Evolutionary conservation across 37 sponge, comb jelly and placozoan genomes (phyloP).

Genomic region (Hexactinellida sp.): DNA sequence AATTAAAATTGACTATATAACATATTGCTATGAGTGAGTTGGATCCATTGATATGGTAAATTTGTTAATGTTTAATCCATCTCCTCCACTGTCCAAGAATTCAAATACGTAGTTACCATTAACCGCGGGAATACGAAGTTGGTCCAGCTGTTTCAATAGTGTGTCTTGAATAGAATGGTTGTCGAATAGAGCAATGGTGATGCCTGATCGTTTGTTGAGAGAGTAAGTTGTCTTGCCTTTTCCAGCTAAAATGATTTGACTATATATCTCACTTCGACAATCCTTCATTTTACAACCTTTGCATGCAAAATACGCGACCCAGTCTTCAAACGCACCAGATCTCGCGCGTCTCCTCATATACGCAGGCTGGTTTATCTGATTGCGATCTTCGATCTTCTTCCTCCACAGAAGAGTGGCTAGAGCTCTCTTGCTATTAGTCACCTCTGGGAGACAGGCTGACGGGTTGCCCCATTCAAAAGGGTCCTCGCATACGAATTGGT

Average conservation of each 20-base stretch:
- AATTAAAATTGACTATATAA: too few relatives aligned
- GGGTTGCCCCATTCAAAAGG: constrained; percentile 7
- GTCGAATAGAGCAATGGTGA: background rate
- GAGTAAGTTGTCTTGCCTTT: background rate
- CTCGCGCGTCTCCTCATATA: background rate
- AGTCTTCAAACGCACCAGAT: background rate
- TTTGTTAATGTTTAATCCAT: background rate
- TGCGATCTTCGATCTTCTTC: background rate
- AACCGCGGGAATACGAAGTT: background rate
- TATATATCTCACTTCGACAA: background rate
- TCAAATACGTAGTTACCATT: background rate
- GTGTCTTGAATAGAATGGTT: background rate
- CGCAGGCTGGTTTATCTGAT: too few relatives aligned
- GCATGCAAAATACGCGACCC: background rate
- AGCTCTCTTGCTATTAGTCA: background rate
- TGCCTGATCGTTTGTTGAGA: background rate
- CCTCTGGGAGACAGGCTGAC: background rate
- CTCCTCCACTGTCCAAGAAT: background rate
- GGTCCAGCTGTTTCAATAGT: background rate
- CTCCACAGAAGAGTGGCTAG: background rate
- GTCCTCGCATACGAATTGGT: background rate
- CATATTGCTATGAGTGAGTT: too few relatives aligned
- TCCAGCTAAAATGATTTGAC: background rate
- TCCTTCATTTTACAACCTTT: background rate
- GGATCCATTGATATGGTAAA: too few relatives aligned